phyloP scores from a whole-genome alignment of 1,140 invertebrate species.

The Lepidurus arcticus region DNA sequence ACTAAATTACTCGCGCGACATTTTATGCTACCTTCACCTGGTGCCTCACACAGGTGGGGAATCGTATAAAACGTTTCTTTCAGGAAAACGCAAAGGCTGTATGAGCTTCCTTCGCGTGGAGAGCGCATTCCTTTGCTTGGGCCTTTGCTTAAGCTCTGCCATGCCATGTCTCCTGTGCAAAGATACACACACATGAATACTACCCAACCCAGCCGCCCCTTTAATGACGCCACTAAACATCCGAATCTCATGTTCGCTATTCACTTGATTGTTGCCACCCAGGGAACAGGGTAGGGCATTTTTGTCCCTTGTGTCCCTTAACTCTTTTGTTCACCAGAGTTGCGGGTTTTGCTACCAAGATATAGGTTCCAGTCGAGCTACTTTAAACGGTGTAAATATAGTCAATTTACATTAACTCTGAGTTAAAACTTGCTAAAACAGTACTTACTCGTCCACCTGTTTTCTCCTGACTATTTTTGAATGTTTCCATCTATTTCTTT shows the following conservation, averaged over 20 bases:
- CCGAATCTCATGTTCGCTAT: background rate
- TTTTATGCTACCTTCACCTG: conserved; percentile 17
- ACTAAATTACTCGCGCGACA: conserved; percentile 11
- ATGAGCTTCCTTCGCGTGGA: background rate
- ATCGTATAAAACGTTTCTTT: conserved; percentile 14
- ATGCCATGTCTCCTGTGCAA: background rate
- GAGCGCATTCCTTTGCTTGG: background rate
- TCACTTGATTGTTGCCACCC: background rate
- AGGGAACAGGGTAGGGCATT: background rate
- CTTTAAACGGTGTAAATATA: background rate
- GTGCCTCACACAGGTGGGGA: conserved; percentile 20
- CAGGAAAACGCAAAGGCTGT: conserved; percentile 7
- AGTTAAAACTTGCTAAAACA: too few relatives aligned
- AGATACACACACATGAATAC: background rate
- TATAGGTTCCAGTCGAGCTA: too few relatives aligned
- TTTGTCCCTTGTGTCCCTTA: too few relatives aligned
- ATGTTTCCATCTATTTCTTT: background rate
- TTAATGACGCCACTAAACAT: background rate
- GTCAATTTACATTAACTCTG: too few relatives aligned
- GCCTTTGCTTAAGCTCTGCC: background rate
- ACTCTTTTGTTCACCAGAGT: background rate
- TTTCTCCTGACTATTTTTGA: too few relatives aligned
- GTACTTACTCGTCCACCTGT: too few relatives aligned
- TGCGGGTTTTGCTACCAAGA: background rate
- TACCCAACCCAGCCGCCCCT: conserved; percentile 11